These are phyloP conservation scores for Alces alces DNA, from an alignment of 2,113 vertebrate species.

Conservation along the genomic window DNA sequence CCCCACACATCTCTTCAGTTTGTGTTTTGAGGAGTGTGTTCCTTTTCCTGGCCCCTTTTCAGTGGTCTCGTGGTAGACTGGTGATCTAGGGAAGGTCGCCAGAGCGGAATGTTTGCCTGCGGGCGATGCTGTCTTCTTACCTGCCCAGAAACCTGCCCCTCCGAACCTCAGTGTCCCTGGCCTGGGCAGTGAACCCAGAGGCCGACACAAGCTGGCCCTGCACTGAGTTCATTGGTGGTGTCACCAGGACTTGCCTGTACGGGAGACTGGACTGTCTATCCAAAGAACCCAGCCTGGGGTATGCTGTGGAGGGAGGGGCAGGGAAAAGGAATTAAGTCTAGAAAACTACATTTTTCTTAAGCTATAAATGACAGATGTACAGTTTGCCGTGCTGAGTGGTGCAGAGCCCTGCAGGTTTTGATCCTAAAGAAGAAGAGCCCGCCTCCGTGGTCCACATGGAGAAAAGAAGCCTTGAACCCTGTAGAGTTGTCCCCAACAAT, in stretches of 20 bases:
- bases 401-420: background rate
- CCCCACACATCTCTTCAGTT: background rate
- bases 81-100: background rate
- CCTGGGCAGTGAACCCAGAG: background rate
- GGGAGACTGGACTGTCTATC: background rate
- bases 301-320: too few relatives aligned
- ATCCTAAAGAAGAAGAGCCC: background rate
- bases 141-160: background rate
- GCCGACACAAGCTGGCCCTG: too few relatives aligned
- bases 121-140: background rate
- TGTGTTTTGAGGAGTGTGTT: background rate
- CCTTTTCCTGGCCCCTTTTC: background rate
- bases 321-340: background rate
- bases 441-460: background rate
- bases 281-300: background rate
- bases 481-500: background rate
- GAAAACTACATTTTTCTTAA: background rate
- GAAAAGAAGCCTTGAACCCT: background rate
- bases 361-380: background rate
- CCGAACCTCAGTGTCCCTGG: accelerated
- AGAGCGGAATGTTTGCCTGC: accelerated
- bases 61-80: background rate
- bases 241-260: background rate
- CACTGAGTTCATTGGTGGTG: background rate
- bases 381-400: background rate